Evolutionary conservation across 2,888 invertebrate genomes (phyloP), one percentile per base, ranked within the genome.

Genomic region (Lissonota sp.): DNA sequence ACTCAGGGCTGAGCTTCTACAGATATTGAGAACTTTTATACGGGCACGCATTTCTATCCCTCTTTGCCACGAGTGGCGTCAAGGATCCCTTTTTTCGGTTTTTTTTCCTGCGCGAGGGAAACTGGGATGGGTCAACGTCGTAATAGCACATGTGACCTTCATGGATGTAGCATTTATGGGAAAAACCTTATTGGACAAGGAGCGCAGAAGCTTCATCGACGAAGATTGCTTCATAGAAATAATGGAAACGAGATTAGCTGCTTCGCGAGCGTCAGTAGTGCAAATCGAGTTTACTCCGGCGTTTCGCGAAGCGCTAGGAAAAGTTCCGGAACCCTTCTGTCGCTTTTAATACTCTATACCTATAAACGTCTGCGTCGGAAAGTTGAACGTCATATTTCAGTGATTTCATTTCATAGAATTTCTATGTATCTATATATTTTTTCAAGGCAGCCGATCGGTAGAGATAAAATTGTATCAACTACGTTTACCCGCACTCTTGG

Each of bases 21-120:
- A 58, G 71, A 67, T 78, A 67, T 69, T 72, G 53, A 40, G 7
- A 62, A 60, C 26, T 72, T 64, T 62, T 67, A n/a, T 73, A 42
- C 37, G 42, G 39, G 10, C 5, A 14, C 7, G 39, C n/a, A 7
- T 7, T 3, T 2, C 3, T 0, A 16, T 49, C 46, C 46, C 10
- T 49, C 6, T 26, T n/a, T 14, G 64, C 37, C 5, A 39, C 6
- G n/a, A 49, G 67, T 39, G 40, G 42, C 39, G 60, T 16, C 55
- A 14, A 57, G 69, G 57, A 60, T 26, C 60, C 64, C 73, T 67
- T 58, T 79, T 64, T 51, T 58, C 42, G 16, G 44, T 42, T 37
- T 5, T n/a, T 58, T 7, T 39, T 8, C 58, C 46, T 64, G 58
- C 40, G n/a, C 57, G 49, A 63, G 39, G 62, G 63, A 42, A 49